These are phyloP conservation scores for Drymonia ruficornis DNA, from an alignment of 2,888 invertebrate species.

Conservation along the genomic window DNA sequence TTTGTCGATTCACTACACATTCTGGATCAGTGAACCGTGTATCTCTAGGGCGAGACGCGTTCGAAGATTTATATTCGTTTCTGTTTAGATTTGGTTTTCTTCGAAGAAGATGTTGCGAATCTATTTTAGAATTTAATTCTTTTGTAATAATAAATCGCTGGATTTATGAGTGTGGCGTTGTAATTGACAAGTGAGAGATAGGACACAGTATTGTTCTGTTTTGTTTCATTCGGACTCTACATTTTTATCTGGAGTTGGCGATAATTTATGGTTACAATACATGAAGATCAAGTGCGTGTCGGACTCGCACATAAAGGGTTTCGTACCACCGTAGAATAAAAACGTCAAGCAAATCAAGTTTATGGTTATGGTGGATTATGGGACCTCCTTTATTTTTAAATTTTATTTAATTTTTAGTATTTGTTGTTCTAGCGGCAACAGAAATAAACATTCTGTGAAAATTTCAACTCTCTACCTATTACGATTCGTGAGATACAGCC, in stretches of 20 bases:
- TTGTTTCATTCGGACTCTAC: neutral
- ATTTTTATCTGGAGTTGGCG: neutral
- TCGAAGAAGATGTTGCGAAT: neutral
- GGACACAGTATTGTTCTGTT: conserved; percentile 3
- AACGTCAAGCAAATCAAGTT: too few species aligned
- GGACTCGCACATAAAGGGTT: too few species aligned
- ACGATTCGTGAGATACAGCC: too few species aligned
- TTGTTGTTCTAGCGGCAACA: too few species aligned
- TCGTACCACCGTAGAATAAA: too few species aligned
- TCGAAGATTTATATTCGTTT: conserved; percentile 28
- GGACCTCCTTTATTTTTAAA: too few species aligned
- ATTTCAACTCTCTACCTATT: too few species aligned
- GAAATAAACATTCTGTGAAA: too few species aligned
- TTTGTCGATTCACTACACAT: conserved; percentile 29
- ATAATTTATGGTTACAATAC: neutral
- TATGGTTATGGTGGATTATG: too few species aligned
- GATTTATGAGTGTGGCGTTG: conserved; percentile 1
- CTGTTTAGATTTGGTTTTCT: conserved; percentile 21
- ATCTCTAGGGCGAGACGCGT: conserved; percentile 25
- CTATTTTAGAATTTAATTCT: neutral
- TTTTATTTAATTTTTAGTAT: too few species aligned
- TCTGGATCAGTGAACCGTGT: conserved; percentile 27
- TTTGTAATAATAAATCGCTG: conserved; percentile 1
- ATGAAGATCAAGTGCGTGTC: too few species aligned
- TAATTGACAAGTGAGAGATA: neutral